These are phyloP conservation scores for Patiria pectinifera DNA, from an alignment of 53 echinoderm and acorn worm species.

Conservation along the genomic window DNA sequence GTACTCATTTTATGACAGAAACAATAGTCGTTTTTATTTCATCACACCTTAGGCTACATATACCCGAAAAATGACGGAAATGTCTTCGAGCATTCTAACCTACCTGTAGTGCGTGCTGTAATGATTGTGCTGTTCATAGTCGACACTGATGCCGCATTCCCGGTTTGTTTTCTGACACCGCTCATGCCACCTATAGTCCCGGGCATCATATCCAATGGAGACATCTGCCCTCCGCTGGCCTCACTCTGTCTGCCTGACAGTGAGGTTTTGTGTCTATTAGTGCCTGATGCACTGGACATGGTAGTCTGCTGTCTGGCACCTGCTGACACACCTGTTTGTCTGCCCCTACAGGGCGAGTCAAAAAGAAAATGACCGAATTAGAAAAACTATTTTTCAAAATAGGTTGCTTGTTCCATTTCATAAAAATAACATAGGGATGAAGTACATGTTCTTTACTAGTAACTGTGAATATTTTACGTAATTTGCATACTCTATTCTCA, in stretches of 20 bases:
- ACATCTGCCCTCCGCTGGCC: neutral
- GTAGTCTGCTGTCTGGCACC: neutral
- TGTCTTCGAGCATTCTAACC: neutral
- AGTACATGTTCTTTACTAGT: too few species aligned
- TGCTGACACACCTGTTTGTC: neutral
- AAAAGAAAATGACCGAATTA: too few species aligned
- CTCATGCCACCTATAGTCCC: neutral
- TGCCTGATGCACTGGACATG: neutral
- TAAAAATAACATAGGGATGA: too few species aligned
- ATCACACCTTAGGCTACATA: too few species aligned
- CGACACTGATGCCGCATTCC: neutral
- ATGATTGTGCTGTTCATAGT: constrained; percentile 48
- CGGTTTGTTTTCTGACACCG: neutral
- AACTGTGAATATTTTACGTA: too few species aligned
- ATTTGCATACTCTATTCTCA: too few species aligned
- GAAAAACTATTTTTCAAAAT: too few species aligned
- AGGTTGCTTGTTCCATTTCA: too few species aligned
- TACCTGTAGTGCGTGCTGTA: constrained; percentile 57
- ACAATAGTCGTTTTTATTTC: too few species aligned
- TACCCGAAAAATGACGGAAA: too few species aligned
- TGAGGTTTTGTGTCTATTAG: neutral
- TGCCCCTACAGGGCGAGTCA: neutral
- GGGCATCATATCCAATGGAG: neutral
- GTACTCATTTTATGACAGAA: too few species aligned
- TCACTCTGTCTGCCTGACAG: constrained; percentile 10